Evolutionary conservation across 2,888 invertebrate genomes (phyloP).

Genomic region (Entomobrya multifasciata): DNA sequence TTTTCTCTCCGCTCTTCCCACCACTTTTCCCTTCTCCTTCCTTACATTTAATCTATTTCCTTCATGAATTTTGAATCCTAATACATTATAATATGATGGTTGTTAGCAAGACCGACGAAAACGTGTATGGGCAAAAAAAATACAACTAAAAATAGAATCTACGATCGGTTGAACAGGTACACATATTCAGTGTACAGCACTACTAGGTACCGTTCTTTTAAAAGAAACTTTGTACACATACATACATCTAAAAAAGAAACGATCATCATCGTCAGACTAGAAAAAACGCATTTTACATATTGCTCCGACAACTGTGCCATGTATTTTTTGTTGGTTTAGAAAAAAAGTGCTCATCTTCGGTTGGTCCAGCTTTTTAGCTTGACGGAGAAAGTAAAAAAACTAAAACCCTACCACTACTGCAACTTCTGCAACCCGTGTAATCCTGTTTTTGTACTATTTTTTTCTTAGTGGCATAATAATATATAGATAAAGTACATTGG

Average conservation of each 20-base stretch:
- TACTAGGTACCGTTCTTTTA: too few relatives aligned
- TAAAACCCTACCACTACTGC: not conserved
- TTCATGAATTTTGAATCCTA: slow-evolving; percentile 52
- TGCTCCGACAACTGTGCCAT: too few relatives aligned
- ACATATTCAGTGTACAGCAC: too few relatives aligned
- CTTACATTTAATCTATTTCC: slow-evolving; percentile 47
- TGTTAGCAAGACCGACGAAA: slow-evolving; percentile 10
- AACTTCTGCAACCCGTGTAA: slow-evolving; percentile 43
- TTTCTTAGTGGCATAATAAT: not conserved
- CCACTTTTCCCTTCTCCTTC: not conserved
- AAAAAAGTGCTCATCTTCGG: not conserved
- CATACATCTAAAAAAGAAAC: too few relatives aligned
- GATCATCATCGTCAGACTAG: slow-evolving; percentile 27
- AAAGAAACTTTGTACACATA: too few relatives aligned
- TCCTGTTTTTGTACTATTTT: slow-evolving; percentile 19
- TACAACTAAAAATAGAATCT: slow-evolving; percentile 32
- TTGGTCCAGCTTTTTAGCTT: too few relatives aligned
- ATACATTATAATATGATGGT: slow-evolving; percentile 43
- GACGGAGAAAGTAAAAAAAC: not conserved
- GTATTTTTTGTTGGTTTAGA: too few relatives aligned
- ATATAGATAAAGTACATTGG: slow-evolving; percentile 1
- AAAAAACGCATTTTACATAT: too few relatives aligned
- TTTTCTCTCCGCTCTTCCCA: not conserved
- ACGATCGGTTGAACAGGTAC: not conserved
- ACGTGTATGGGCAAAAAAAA: too few relatives aligned